Base-by-base conservation (phyloP, 35 echinoderm and acorn worm species). In the Nesometra sesokonis region DNA sequence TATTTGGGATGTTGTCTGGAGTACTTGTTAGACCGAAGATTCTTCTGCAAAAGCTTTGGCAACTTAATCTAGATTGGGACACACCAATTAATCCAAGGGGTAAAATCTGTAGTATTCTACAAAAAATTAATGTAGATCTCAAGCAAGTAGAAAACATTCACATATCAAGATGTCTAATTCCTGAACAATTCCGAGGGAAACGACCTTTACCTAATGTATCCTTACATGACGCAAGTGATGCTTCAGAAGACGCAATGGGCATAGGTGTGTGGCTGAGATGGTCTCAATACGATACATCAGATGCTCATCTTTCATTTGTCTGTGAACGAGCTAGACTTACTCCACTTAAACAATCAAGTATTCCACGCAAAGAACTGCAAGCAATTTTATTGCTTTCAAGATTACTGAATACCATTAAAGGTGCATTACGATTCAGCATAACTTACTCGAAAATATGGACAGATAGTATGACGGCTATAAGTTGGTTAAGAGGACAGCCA, bases 221-320 rank as follows among this genome's bases (percentile, higher is more conserved):
- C 13, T 34, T 90, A 23, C 92, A 93, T 87, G 88, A 88, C 31
- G 88, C 80, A 27, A 93, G 92, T 39, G 92, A 93, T 57, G 92
- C 92, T 9, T 90, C 92, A 0, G 92, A 93, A 29, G 92, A 93
- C 33, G 92, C 88, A 5, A 93, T 93, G 92, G 92, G 92, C 17
- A 90, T 90, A 0, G 92, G 84, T 31, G 88, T 93, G 32, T 93
- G 92, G 92, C n/a, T 93, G 38, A 87, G 88, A 83, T 90, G 92
- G 92, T 87, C 84, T 11, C 32, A 78, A 35, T 15, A 88, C 3
- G 36, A 87, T 0, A 39, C 79, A 35, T 1, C 46, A 4, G 88
- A 86, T 27, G 91, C 83, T 30, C 36, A 93, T 27, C 57, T 93
- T 32, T 90, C 92, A 32, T 93, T 93, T 57, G 88, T 93, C 19